Conservation (phyloP, 2,888 invertebrate species). For the Diarsia dahlii region DNA sequence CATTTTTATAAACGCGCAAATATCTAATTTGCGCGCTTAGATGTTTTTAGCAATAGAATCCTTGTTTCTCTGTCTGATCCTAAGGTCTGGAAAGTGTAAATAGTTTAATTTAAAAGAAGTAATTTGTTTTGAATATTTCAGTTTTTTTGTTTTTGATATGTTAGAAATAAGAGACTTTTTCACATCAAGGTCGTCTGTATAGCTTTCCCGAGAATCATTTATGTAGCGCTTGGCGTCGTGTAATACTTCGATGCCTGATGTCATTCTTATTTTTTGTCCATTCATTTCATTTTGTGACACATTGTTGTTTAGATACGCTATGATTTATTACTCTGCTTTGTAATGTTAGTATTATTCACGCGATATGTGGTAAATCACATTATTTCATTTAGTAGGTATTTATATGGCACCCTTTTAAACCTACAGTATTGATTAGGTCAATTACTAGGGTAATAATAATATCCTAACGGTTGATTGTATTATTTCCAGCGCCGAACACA, state of each 20-base stretch:
- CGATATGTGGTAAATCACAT: not conserved
- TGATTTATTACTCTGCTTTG: constrained; percentile 47
- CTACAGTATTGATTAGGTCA: constrained; percentile 1
- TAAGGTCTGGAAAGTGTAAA: not conserved
- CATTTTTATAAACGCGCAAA: not conserved
- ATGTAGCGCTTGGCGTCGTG: constrained; percentile 1
- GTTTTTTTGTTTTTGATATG: constrained; percentile 1
- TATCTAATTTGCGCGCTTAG: not conserved
- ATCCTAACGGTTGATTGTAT: constrained; percentile 26
- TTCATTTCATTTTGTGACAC: constrained; percentile 51
- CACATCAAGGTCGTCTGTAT: constrained; percentile 23
- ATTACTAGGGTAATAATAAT: not conserved
- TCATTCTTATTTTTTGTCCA: constrained; percentile 52
- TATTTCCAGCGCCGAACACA: constrained; percentile 95
- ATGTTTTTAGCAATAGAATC: constrained; percentile 5
- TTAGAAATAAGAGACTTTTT: constrained; percentile 1
- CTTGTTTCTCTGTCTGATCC: not conserved
- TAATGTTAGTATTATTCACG: constrained; percentile 32
- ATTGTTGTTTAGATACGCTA: constrained; percentile 49
- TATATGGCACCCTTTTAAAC: not conserved
- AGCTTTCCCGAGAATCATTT: constrained; percentile 38
- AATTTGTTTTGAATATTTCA: constrained; percentile 18
- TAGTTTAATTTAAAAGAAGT: constrained; percentile 29
- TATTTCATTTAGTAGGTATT: constrained; percentile 6
- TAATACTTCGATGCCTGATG: constrained; percentile 47